Conservation (phyloP, 1,140 invertebrate species). For the Drosophila obscura region DNA sequence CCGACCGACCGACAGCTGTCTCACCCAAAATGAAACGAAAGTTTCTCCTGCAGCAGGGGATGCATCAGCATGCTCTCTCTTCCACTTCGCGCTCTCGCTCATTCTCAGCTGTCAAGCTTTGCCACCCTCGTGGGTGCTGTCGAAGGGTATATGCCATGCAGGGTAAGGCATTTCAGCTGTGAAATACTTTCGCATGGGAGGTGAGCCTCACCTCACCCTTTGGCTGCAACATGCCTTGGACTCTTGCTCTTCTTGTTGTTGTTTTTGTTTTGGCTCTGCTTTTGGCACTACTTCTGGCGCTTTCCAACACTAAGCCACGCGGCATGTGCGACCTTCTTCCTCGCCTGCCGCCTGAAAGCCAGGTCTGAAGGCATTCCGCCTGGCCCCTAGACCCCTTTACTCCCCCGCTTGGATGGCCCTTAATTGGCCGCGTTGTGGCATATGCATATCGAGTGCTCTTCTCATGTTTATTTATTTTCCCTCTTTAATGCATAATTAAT, state of each 20-base stretch:
- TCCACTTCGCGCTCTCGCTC: not conserved
- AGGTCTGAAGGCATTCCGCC: conserved; percentile 27
- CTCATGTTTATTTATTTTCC: conserved; percentile 52
- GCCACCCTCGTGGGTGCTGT: conserved; percentile 32
- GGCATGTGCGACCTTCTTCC: conserved; percentile 60
- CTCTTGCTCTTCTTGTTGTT: conserved; percentile 38
- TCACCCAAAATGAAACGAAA: conserved; percentile 10
- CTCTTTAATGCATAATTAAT: conserved; percentile 58
- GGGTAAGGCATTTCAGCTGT: too few species aligned
- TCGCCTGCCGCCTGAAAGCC: conserved; percentile 7
- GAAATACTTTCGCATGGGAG: too few species aligned
- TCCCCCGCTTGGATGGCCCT: not conserved
- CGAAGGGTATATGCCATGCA: too few species aligned
- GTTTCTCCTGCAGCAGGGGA: conserved; percentile 13
- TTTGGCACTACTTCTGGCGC: conserved; percentile 19
- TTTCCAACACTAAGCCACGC: conserved; percentile 55
- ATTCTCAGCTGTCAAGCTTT: conserved; percentile 49
- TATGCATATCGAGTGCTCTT: conserved; percentile 29
- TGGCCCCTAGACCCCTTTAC: not conserved
- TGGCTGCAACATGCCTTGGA: not conserved
- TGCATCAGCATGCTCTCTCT: conserved; percentile 20
- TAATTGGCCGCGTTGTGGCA: conserved; percentile 55
- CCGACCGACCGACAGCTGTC: conserved; percentile 49
- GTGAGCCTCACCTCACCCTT: too few species aligned
- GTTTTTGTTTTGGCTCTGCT: conserved; percentile 34